Evolutionary conservation across 2,113 vertebrate species (phyloP).

Genomic region (Megalops atlanticus): DNA sequence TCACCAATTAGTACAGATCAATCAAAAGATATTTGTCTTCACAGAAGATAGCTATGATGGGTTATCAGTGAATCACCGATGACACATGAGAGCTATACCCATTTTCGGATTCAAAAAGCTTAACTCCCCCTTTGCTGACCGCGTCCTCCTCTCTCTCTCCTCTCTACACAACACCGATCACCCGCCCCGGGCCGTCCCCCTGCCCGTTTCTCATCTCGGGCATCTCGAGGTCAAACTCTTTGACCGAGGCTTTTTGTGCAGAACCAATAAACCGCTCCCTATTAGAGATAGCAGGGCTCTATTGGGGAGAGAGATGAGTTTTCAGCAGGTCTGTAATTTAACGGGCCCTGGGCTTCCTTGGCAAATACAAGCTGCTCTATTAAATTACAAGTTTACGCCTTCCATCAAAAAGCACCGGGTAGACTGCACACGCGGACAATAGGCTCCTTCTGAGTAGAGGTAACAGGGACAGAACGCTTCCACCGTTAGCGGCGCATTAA

Average conservation of each 20-base stretch:
- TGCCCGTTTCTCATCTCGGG: slow-evolving; percentile 45
- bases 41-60: no score
- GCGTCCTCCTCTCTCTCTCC: slow-evolving; percentile 37
- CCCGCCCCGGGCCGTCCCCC: background rate
- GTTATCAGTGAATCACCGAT: no score
- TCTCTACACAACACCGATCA: background rate
- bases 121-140: background rate
- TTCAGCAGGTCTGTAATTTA: slow-evolving; percentile 55
- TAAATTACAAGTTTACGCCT: slow-evolving; percentile 51
- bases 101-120: no score
- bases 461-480: slow-evolving; percentile 11
- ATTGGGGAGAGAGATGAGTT: slow-evolving; percentile 50
- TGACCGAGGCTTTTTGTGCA: slow-evolving; percentile 39
- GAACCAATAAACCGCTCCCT: slow-evolving; percentile 46
- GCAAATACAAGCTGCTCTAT: slow-evolving; percentile 47
- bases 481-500: slow-evolving; percentile 22
- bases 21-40: no score
- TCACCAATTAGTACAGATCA: no score
- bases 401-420: slow-evolving; percentile 50
- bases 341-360: slow-evolving; percentile 41
- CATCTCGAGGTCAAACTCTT: slow-evolving; percentile 52
- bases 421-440: slow-evolving; percentile 46
- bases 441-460: slow-evolving; percentile 36
- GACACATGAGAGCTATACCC: no score
- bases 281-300: slow-evolving; percentile 44